phyloP scores from a whole-genome alignment of 2,797 vertebrate species.

The Anableps anableps region DNA sequence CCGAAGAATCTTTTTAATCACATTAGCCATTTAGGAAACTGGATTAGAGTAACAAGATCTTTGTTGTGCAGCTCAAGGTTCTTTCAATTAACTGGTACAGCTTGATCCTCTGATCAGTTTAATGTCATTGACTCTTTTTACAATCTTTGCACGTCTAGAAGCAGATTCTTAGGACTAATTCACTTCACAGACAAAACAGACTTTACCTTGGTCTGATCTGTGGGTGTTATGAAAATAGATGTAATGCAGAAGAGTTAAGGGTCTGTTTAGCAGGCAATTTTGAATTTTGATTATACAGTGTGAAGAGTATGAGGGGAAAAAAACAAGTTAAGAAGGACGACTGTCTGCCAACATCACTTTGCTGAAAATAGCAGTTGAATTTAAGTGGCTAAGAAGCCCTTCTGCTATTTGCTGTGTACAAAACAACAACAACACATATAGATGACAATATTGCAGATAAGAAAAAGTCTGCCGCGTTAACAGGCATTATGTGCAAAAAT shows the following conservation, averaged over 20 bases:
- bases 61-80: conserved; percentile 63
- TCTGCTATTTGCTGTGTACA: conserved; percentile 51
- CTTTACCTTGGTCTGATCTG: conserved; percentile 43
- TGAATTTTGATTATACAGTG: conserved; percentile 51
- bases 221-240: conserved; percentile 49
- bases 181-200: conserved; percentile 24
- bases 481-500: conserved; percentile 23
- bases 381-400: conserved; percentile 43
- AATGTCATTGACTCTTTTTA: conserved; percentile 45
- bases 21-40: conserved; percentile 77
- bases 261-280: conserved; percentile 36
- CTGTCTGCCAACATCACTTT: conserved; percentile 28
- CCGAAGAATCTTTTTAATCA: conserved; percentile 75
- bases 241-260: conserved; percentile 33
- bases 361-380: conserved; percentile 46
- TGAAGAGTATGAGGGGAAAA: conserved; percentile 40
- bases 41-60: conserved; percentile 74
- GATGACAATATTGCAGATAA: conserved; percentile 35
- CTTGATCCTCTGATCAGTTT: conserved; percentile 67
- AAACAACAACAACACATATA: conserved; percentile 52
- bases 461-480: conserved; percentile 22
- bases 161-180: conserved; percentile 33
- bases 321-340: conserved; percentile 37
- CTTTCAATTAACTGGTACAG: conserved; percentile 65
- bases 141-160: conserved; percentile 35